A percentile compares a stretch with the other conserved stretches of the same genome.
Evolutionary conservation across 2,888 invertebrate genomes (phyloP).

Genomic region (Athalia rosae): DNA sequence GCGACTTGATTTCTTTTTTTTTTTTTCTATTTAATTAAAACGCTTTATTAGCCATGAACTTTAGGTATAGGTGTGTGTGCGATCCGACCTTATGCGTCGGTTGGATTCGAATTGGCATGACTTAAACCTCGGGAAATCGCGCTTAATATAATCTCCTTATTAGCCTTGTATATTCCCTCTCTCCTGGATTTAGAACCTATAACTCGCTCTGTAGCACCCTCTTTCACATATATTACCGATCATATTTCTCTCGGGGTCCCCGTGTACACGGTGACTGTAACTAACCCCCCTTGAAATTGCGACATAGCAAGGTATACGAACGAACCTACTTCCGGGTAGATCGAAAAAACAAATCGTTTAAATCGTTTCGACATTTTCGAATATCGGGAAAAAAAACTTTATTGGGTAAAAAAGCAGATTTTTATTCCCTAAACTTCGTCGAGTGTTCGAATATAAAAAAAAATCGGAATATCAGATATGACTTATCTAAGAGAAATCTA

Average conservation of each 20-base stretch:
- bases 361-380: too few species aligned
- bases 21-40: slow-evolving; percentile 32
- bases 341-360: too few species aligned
- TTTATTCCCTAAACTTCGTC: too few species aligned
- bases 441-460: too few species aligned
- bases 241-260: slow-evolving; percentile 27
- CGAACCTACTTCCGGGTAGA: too few species aligned
- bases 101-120: slow-evolving; percentile 49
- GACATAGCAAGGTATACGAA: too few species aligned
- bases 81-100: too few species aligned
- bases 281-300: neutral
- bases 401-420: too few species aligned
- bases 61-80: slow-evolving; percentile 52
- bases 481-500: too few species aligned
- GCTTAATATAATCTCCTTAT: slow-evolving; percentile 63
- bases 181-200: neutral
- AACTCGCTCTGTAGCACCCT: neutral
- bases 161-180: slow-evolving; percentile 49
- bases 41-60: slow-evolving; percentile 50
- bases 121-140: slow-evolving; percentile 56
- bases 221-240: slow-evolving; percentile 39
- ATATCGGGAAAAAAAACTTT: too few species aligned
- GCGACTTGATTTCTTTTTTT: slow-evolving; percentile 47
- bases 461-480: too few species aligned
- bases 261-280: neutral